Conservation (phyloP, 2,888 invertebrate genomes). For the Philonicus albiceps region DNA sequence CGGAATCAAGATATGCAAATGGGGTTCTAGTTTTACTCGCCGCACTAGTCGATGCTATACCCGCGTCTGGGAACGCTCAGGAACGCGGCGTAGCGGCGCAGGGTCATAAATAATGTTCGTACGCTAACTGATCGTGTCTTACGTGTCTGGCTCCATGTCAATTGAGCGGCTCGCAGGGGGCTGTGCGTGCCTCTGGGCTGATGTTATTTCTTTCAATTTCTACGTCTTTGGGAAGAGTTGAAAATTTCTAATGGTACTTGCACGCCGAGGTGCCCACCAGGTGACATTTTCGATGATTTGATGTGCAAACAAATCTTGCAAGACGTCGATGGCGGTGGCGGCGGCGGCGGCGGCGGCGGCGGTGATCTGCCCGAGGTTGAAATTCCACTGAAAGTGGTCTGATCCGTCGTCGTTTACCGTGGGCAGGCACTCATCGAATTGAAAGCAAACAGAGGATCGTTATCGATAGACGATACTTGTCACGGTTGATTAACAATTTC, state of each 20-base stretch:
- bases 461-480: conserved; percentile 23
- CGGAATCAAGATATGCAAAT: conserved; percentile 41
- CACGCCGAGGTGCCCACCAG: not conserved
- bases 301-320: not conserved
- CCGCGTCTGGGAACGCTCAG: not conserved
- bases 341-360: no score
- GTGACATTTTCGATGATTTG: not conserved
- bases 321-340: not conserved
- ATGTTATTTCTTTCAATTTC: not conserved
- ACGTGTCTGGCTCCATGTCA: conserved; percentile 2
- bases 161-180: not conserved
- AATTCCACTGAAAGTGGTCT: not conserved
- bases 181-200: not conserved
- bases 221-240: not conserved
- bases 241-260: not conserved
- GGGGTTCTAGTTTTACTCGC: conserved; percentile 1
- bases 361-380: not conserved
- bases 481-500: conserved; percentile 34
- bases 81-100: not conserved
- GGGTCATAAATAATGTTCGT: conserved; percentile 7
- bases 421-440: not conserved
- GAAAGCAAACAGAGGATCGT: not conserved
- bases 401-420: not conserved
- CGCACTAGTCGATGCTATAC: not conserved
- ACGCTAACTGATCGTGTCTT: conserved; percentile 17